These are phyloP conservation scores for Misgurnus mizolepis DNA, from an alignment of 2,113 vertebrate species.

Conservation along the genomic window DNA sequence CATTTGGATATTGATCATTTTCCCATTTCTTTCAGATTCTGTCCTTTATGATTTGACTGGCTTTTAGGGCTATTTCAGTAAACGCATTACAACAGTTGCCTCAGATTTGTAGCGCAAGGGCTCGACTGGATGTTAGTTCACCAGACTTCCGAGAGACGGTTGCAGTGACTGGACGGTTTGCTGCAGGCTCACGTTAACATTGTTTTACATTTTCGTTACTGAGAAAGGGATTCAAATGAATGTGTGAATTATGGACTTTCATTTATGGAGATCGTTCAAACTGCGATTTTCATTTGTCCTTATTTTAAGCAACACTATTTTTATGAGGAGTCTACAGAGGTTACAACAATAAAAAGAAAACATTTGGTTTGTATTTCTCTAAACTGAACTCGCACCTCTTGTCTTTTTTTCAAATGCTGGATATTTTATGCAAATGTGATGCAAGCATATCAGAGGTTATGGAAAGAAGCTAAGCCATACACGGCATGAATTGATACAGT, in stretches of 20 bases:
- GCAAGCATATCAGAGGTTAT: constrained; percentile 53
- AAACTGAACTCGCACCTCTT: constrained; percentile 70
- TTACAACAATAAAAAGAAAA: constrained; percentile 67
- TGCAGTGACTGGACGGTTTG: constrained; percentile 70
- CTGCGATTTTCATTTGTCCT: constrained; percentile 66
- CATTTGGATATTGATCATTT: constrained; percentile 64
- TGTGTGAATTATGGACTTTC: constrained; percentile 74
- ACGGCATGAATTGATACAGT: neutral
- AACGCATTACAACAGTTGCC: constrained; percentile 77
- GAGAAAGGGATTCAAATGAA: constrained; percentile 67
- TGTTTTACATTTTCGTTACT: constrained; percentile 47
- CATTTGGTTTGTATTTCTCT: constrained; percentile 80
- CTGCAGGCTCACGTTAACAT: constrained; percentile 60
- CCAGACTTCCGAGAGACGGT: constrained; percentile 67
- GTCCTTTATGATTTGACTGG: constrained; percentile 74
- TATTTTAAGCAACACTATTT: constrained; percentile 79
- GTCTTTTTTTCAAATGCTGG: constrained; percentile 59
- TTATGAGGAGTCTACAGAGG: constrained; percentile 77
- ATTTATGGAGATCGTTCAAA: constrained; percentile 71
- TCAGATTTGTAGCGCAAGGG: constrained; percentile 77
- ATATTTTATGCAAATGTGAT: constrained; percentile 42
- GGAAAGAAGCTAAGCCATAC: neutral
- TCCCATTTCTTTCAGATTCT: constrained; percentile 63
- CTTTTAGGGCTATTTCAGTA: constrained; percentile 80
- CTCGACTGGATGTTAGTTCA: constrained; percentile 71